Conservation (phyloP, 2,888 invertebrate genomes). For the Entomobrya multifasciata region DNA sequence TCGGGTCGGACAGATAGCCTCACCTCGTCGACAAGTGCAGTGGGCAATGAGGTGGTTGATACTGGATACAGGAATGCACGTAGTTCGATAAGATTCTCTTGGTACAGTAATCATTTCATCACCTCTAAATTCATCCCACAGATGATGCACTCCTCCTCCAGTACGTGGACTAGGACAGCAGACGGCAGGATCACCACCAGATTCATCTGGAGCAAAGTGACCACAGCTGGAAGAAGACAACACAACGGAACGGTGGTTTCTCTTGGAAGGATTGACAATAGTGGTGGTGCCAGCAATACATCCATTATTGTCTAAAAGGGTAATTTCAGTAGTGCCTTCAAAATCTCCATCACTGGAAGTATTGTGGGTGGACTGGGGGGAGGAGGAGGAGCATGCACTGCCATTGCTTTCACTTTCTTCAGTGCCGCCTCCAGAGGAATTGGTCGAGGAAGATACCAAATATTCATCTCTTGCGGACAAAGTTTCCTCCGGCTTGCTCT, state of each 20-base stretch:
- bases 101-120: conserved; percentile 4
- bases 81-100: neutral
- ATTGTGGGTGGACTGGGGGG: neutral
- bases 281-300: too few relatives aligned
- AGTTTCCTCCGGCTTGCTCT: neutral
- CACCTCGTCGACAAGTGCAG: conserved; percentile 26
- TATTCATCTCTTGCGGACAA: conserved; percentile 19
- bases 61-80: neutral
- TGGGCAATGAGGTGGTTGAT: conserved; percentile 8
- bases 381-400: conserved; percentile 37
- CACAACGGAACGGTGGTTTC: neutral
- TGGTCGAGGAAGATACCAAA: conserved; percentile 7
- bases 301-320: neutral
- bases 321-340: conserved; percentile 21
- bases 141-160: too few relatives aligned
- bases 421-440: neutral
- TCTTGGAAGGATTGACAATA: neutral
- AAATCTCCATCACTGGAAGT: conserved; percentile 26
- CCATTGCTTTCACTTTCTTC: conserved; percentile 41
- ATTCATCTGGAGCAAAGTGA: neutral
- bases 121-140: conserved; percentile 41
- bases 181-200: neutral
- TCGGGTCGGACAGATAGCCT: conserved; percentile 21
- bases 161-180: neutral
- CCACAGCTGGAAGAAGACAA: neutral